These are phyloP conservation scores for Aradophagus sp. DNA, from an alignment of 1,140 invertebrate species.

Conservation along the genomic window DNA sequence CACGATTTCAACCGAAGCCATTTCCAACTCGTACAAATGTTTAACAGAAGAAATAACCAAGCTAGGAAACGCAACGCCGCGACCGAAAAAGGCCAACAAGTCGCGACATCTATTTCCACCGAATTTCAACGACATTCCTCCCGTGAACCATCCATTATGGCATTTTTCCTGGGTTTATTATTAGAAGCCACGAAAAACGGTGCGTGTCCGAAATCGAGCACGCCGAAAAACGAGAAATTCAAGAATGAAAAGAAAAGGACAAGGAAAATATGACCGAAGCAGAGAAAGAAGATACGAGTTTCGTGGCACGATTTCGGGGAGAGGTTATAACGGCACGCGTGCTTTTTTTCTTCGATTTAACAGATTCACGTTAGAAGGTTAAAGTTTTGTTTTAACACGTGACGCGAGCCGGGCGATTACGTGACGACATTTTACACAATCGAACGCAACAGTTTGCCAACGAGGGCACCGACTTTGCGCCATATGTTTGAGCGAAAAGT, in stretches of 20 bases:
- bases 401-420: conserved; percentile 8
- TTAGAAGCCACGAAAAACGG: conserved; percentile 18
- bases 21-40: background rate
- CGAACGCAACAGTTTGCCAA: conserved; percentile 5
- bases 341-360: conserved; percentile 18
- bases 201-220: background rate
- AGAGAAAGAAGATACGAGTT: background rate
- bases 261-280: background rate
- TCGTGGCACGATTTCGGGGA: background rate
- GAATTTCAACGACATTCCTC: conserved; percentile 31
- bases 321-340: conserved; percentile 17
- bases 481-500: background rate
- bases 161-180: conserved; percentile 31
- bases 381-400: conserved; percentile 26
- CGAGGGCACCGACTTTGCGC: background rate
- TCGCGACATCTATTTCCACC: conserved; percentile 12
- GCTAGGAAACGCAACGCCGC: no score
- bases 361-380: conserved; percentile 31
- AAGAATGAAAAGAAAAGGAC: background rate
- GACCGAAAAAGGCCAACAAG: background rate
- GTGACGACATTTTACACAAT: conserved; percentile 22
- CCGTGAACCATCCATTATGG: conserved; percentile 24
- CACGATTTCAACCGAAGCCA: no score
- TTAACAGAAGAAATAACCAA: background rate
- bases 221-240: background rate